phyloP scores from a whole-genome alignment of 2,797 vertebrate species.

The Antennarius maculatus region DNA sequence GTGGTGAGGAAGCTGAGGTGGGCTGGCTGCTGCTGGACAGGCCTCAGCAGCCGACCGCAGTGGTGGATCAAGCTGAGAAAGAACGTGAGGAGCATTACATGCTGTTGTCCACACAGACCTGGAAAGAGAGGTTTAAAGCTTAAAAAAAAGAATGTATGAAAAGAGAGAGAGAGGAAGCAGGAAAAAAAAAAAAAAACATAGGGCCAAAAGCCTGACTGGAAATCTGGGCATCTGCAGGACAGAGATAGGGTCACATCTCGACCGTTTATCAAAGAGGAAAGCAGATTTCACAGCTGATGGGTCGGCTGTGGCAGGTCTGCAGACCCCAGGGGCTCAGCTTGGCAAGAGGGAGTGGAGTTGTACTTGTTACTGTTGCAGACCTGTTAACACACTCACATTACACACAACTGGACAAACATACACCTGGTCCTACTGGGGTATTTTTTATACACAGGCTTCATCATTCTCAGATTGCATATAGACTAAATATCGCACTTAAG shows the following conservation, averaged over 20 bases:
- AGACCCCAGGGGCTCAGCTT: slow-evolving; percentile 67
- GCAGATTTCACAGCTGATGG: slow-evolving; percentile 85
- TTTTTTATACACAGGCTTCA: slow-evolving; percentile 25
- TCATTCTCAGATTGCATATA: slow-evolving; percentile 25
- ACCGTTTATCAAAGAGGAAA: slow-evolving; percentile 81
- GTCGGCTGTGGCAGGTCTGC: slow-evolving; percentile 68
- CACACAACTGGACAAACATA: slow-evolving; percentile 35
- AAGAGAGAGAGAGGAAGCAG: slow-evolving; percentile 39
- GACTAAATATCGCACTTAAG: slow-evolving; percentile 4
- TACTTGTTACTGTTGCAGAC: slow-evolving; percentile 72
- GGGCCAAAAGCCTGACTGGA: slow-evolving; percentile 74
- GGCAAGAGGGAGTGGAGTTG: slow-evolving; percentile 65
- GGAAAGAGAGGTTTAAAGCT: slow-evolving; percentile 64
- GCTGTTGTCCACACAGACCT: slow-evolving; percentile 59
- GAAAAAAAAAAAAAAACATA: slow-evolving; percentile 62
- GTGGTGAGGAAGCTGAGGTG: slow-evolving; percentile 37
- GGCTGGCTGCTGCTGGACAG: slow-evolving; percentile 52
- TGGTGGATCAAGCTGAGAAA: slow-evolving; percentile 73
- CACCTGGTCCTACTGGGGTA: slow-evolving; percentile 13
- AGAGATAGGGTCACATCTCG: slow-evolving; percentile 84
- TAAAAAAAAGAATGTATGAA: slow-evolving; percentile 56
- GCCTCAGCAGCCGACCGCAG: slow-evolving; percentile 58
- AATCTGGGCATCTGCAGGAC: slow-evolving; percentile 83
- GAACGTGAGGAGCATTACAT: slow-evolving; percentile 64
- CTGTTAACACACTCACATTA: slow-evolving; percentile 71